Percentiles rank a stretch among this genome's conserved stretches.
Evolutionary conservation across 2,113 vertebrate genomes (phyloP).

Genomic region (Heterochromis multidens): DNA sequence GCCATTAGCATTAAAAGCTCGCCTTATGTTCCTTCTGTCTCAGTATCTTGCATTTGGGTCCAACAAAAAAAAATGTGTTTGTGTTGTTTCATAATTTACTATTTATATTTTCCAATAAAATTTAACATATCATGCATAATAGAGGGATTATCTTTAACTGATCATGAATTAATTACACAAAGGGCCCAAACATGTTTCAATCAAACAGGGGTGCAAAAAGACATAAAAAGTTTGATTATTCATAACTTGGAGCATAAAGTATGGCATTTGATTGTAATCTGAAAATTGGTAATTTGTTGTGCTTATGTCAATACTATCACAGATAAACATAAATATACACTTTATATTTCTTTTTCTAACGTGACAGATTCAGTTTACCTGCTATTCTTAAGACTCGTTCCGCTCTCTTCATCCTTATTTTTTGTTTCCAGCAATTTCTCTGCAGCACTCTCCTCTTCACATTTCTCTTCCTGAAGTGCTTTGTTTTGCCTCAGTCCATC

Average conservation of each 20-base stretch:
- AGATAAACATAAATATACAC: not conserved
- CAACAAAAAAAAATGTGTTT: not conserved
- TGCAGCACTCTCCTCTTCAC: constrained; percentile 49
- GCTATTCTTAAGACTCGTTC: constrained; percentile 59
- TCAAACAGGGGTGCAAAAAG: not conserved
- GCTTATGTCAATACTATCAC: not conserved
- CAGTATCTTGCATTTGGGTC: not conserved
- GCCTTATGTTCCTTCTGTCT: not conserved
- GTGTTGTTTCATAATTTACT: not conserved
- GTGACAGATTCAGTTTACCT: constrained; percentile 55
- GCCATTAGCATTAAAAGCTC: not conserved
- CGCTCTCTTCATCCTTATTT: constrained; percentile 59
- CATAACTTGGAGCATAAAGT: not conserved
- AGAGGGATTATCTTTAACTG: not conserved
- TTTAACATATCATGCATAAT: not conserved
- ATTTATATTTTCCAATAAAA: not conserved
- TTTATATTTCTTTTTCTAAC: not conserved
- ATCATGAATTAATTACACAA: not conserved
- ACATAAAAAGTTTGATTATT: not conserved
- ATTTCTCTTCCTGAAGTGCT: constrained; percentile 61
- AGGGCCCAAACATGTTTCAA: not conserved
- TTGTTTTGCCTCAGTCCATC: constrained; percentile 73
- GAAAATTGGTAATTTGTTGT: not conserved
- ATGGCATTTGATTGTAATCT: not conserved
- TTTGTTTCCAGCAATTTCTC: constrained; percentile 59